Evolutionary conservation across 1,140 invertebrate genomes (phyloP), one percentile per base, ranked within the genome.

Genomic region (Amyelois transitella): DNA sequence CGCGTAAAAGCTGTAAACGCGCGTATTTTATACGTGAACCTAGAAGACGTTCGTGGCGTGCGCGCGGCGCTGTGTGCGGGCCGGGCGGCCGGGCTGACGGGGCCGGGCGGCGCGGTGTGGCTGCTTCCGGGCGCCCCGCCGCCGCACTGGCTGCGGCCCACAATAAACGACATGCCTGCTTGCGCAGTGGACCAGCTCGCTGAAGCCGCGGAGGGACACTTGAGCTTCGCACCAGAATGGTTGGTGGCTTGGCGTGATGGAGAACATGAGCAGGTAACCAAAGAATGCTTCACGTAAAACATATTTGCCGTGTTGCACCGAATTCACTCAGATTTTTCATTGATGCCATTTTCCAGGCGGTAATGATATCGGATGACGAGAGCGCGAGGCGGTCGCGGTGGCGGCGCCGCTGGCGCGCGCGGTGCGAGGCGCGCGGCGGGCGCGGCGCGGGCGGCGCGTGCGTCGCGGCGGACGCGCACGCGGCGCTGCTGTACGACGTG

Each of bases 31-130:
- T 63, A 66, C 48, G 55, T 79, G 51, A 63, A 60, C 38, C 67
- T 67, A 44, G 76, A 81, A 55, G 81, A 81, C 55, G 75, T 73
- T 19, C 75, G 77, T 1, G 65, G 59, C 14, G 64, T 68, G 18
- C 72, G 76, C 0, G 70, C 73, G 12, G 81, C 79, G 25, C 60
- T 83, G 51, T 79, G 80, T 47, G 80, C 82, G 7, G 78, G 68
- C 0, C 53, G 14, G 21, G 12, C 44, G 25, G 50, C 64, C 17
- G 22, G 64, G 51, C 43, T 70, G 24, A 3, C 25, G 38, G 55
- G 62, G 12, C 21, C 18, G 18, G 59, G 53, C 28, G 66, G 65
- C 53, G 65, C 58, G 7, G 68, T 66, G 14, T 70, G 70, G 28
- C 64, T 80, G 55, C 62, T 72, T 47, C 75, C 76, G 12, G 47